Base-by-base conservation (phyloP, 2,113 vertebrate species). In the Tragulus kanchil region DNA sequence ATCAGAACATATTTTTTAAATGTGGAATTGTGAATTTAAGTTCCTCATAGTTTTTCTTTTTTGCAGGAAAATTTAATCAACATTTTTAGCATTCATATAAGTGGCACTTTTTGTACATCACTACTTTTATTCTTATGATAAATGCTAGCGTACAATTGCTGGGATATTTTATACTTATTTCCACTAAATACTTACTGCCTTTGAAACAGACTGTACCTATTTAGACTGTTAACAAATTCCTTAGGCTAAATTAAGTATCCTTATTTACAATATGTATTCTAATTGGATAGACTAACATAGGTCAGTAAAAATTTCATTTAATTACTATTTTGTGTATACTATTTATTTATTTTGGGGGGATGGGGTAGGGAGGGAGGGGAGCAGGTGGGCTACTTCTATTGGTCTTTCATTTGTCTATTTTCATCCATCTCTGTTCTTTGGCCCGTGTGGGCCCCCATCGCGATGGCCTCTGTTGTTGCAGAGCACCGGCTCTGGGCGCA, bases 251-350 rank as follows among this genome's bases (percentile, higher is more conserved):
- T 64, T 73, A 79, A 28, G 6, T 85, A 50, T 83, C 21, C 45
- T 85, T n/a, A 58, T 31, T 86, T 82, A 87, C 86, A 89, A 91
- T 89, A 59, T 65, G 79, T 94, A 58, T 78, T 93, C 28, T 64
- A 78, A 84, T 87, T 14, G 31, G 36, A 25, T 58, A 84, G 94
- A 71, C 48, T 95, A 78, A 90, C 50, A 17, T 12, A 77, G 17
- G 52, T 3, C 36, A 82, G 65, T 93, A 56, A 77, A 77, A 50
- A 85, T 85, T 86, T 25, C 6, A 58, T 82, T 42, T 86, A 67
- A 36, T 85, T 84, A 25, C 23, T 64, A 13, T 75, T 90, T 77
- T 36, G 36, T 36, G 36, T 36, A 36, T 36, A 36, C 36, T 36
- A 36, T 36, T 36, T 36, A 36, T 36, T 36, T 36, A 36, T 36